These are phyloP conservation scores for Spisula solida DNA, from an alignment of 2,888 invertebrate species.

Conservation along the genomic window DNA sequence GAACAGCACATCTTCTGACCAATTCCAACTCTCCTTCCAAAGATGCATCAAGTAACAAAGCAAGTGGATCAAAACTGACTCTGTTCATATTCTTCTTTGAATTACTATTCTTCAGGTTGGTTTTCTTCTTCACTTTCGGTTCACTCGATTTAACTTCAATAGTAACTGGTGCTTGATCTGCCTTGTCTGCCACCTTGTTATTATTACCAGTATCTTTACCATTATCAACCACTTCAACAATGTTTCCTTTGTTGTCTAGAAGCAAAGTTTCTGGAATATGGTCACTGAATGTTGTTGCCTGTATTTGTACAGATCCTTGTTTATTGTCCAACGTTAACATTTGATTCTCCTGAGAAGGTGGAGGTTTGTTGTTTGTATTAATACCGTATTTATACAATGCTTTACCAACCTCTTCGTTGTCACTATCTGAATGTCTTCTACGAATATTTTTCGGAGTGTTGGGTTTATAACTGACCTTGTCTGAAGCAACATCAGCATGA, in stretches of 20 bases:
- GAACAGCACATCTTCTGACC: conserved; percentile 96
- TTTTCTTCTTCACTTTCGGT: conserved; percentile 76
- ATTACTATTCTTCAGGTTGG: conserved; percentile 89
- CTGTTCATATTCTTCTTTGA: conserved; percentile 87
- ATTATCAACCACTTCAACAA: conserved; percentile 72
- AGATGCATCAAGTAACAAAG: conserved; percentile 97
- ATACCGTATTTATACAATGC: conserved; percentile 74
- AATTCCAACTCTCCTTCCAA: conserved; percentile 99
- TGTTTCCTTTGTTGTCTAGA: conserved; percentile 76
- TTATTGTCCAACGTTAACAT: conserved; percentile 59
- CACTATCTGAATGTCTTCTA: conserved; percentile 84
- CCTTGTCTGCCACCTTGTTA: conserved; percentile 46
- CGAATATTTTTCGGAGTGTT: conserved; percentile 85
- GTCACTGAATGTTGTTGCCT: conserved; percentile 77
- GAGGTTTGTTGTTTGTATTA: conserved; percentile 60
- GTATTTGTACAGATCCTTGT: conserved; percentile 72
- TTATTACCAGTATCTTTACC: conserved; percentile 57
- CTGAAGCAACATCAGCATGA: conserved; percentile 83
- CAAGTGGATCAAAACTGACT: conserved; percentile 99
- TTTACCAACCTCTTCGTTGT: conserved; percentile 81
- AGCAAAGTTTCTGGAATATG: conserved; percentile 76
- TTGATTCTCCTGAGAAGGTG: conserved; percentile 71
- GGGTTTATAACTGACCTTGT: conserved; percentile 84
- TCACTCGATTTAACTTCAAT: conserved; percentile 64
- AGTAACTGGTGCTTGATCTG: conserved; percentile 44